Evolutionary conservation across 2,888 invertebrate genomes (phyloP).

Genomic region (Leucoma salicis): DNA sequence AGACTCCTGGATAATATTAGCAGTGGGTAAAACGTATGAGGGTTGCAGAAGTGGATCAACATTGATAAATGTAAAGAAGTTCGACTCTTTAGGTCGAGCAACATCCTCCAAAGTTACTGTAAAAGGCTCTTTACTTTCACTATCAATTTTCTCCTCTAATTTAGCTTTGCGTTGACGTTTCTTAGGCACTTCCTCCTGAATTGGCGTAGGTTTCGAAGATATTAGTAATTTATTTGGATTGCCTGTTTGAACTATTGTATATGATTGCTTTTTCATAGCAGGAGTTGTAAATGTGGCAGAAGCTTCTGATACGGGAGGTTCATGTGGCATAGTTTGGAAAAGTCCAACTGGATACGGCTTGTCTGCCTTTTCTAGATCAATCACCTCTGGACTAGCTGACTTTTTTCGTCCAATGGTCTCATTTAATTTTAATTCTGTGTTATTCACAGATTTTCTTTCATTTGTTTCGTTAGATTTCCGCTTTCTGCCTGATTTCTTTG

Average conservation of each 20-base stretch:
- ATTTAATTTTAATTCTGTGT: slow-evolving; percentile 11
- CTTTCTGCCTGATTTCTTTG: slow-evolving; percentile 20
- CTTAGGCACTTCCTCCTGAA: slow-evolving; percentile 41
- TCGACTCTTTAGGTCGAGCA: slow-evolving; percentile 49
- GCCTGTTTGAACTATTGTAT: slow-evolving; percentile 69
- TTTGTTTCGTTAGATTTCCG: slow-evolving; percentile 20
- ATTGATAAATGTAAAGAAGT: slow-evolving; percentile 72
- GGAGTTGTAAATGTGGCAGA: slow-evolving; percentile 55
- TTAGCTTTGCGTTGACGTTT: slow-evolving; percentile 51
- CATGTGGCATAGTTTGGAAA: slow-evolving; percentile 56
- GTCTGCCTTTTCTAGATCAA: slow-evolving; percentile 36
- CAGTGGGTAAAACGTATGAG: slow-evolving; percentile 68
- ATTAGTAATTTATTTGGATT: slow-evolving; percentile 72
- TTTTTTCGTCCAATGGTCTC: slow-evolving; percentile 12
- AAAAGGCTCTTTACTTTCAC: slow-evolving; percentile 41
- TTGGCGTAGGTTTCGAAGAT: slow-evolving; percentile 61
- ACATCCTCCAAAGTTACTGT: slow-evolving; percentile 53
- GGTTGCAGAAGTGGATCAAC: slow-evolving; percentile 70
- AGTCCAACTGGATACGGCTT: slow-evolving; percentile 72
- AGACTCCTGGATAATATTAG: slow-evolving; percentile 72
- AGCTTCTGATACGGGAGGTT: slow-evolving; percentile 18
- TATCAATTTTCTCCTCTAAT: slow-evolving; percentile 22
- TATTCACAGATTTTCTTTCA: slow-evolving; percentile 6
- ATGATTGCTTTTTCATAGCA: slow-evolving; percentile 71
- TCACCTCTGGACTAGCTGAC: slow-evolving; percentile 28